phyloP scores from a whole-genome alignment of 2,888 invertebrate species.

The Ypsolopha sequella region DNA sequence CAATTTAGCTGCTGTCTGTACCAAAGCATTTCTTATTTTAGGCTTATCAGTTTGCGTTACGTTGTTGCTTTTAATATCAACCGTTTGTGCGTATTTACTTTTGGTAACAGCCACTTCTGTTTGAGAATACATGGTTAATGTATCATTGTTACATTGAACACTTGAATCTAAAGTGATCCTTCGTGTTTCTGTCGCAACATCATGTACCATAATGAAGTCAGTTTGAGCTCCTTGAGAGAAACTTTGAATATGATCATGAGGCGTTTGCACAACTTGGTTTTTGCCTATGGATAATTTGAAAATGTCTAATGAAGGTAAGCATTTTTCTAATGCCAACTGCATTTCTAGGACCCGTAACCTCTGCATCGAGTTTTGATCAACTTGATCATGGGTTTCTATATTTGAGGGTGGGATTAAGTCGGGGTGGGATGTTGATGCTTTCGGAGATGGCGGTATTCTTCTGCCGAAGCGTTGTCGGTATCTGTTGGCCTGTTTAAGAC shows the following conservation, averaged over 20 bases:
- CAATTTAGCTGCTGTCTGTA: conserved; percentile 36
- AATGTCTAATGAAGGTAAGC: conserved; percentile 43
- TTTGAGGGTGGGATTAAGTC: conserved; percentile 32
- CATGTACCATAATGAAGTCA: conserved; percentile 44
- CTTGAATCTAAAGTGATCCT: conserved; percentile 50
- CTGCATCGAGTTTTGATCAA: conserved; percentile 39
- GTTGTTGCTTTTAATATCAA: conserved; percentile 24
- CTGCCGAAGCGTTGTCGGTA: conserved; percentile 56
- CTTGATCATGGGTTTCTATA: conserved; percentile 21
- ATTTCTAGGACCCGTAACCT: conserved; percentile 46
- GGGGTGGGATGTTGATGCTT: conserved; percentile 34
- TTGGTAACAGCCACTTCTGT: conserved; percentile 45
- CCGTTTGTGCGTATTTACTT: conserved; percentile 47
- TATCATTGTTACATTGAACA: conserved; percentile 39
- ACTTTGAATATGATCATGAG: conserved; percentile 39
- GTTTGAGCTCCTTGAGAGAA: conserved; percentile 60
- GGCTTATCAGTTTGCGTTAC: conserved; percentile 43
- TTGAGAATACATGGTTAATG: conserved; percentile 49
- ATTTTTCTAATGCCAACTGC: conserved; percentile 52
- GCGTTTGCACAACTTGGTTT: conserved; percentile 46
- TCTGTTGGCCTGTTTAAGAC: conserved; percentile 63
- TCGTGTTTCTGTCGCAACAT: conserved; percentile 46
- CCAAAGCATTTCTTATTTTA: conserved; percentile 32
- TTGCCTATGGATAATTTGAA: conserved; percentile 45
- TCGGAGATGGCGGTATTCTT: conserved; percentile 40